These are phyloP conservation scores for Centropus unirufus DNA, from an alignment of 2,113 vertebrate species.

Conservation along the genomic window DNA sequence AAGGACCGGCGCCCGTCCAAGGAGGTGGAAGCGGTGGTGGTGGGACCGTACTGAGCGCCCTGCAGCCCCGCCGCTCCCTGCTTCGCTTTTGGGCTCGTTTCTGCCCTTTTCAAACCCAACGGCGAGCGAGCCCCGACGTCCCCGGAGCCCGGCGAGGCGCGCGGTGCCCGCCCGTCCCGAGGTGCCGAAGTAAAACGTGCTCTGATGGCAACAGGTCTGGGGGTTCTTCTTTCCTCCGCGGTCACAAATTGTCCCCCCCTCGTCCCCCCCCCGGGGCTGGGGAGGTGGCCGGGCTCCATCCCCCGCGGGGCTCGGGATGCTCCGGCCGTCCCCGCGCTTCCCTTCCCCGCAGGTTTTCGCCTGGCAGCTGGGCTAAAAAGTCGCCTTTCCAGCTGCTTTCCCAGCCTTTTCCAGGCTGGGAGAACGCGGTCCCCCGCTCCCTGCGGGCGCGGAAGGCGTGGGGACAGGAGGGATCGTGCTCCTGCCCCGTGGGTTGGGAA, in stretches of 20 bases:
- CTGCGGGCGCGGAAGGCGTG: neutral
- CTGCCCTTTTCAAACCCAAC: too few relatives aligned
- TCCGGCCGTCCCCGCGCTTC: too few relatives aligned
- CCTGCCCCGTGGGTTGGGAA: neutral
- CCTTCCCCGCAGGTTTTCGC: neutral
- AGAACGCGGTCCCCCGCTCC: rapidly evolving
- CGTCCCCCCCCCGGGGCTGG: too few relatives aligned
- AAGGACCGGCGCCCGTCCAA: constrained; percentile 95
- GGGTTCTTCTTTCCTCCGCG: constrained; percentile 45
- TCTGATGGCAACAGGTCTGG: constrained; percentile 62
- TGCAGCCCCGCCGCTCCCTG: neutral
- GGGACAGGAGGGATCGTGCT: too few relatives aligned
- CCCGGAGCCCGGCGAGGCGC: neutral
- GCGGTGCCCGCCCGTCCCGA: neutral
- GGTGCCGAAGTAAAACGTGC: constrained; percentile 45
- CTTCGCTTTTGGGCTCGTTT: too few relatives aligned
- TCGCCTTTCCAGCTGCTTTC: neutral
- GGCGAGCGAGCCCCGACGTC: neutral
- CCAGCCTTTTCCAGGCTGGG: too few relatives aligned
- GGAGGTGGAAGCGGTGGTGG: constrained; percentile 92
- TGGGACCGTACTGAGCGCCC: constrained; percentile 86
- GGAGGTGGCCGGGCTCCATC: neutral
- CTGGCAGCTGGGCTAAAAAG: neutral
- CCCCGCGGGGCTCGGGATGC: neutral
- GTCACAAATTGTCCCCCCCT: neutral